These are phyloP conservation scores for Halyomorpha halys DNA, from an alignment of 1,140 invertebrate genomes.

Conservation along the genomic window DNA sequence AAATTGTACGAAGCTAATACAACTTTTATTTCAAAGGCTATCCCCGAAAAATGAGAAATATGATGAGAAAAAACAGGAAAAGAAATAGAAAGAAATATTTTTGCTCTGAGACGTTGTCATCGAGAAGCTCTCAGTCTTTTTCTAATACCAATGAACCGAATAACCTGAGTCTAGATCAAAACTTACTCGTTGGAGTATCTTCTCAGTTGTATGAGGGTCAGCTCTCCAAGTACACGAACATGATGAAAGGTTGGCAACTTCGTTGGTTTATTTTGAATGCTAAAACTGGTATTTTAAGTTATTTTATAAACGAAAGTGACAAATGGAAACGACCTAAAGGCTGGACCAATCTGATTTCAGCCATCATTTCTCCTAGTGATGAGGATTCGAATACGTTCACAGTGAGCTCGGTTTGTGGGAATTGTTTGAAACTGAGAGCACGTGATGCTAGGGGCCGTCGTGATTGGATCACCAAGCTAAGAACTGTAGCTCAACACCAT, in stretches of 20 bases:
- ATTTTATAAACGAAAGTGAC: background rate
- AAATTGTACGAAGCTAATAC: too few species aligned
- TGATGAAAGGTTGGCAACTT: background rate
- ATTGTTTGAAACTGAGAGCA: background rate
- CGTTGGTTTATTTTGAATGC: conserved; percentile 3
- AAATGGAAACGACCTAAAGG: background rate
- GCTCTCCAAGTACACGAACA: too few species aligned
- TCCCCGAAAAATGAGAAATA: too few species aligned
- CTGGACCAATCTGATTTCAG: background rate
- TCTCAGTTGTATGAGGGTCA: too few species aligned
- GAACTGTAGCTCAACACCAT: background rate
- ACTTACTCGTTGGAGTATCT: too few species aligned
- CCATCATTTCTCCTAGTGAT: background rate
- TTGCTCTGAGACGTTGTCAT: background rate
- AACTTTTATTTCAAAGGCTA: too few species aligned
- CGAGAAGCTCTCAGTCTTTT: too few species aligned
- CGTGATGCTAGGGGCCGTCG: background rate
- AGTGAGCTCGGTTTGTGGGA: background rate
- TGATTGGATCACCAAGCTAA: background rate
- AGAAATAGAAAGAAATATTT: too few species aligned
- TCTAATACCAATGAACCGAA: too few species aligned
- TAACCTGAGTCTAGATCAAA: too few species aligned
- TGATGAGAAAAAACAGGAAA: too few species aligned
- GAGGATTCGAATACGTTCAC: conserved; percentile 6
- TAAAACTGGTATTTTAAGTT: background rate